Evolutionary conservation across 2,113 vertebrate species (phyloP), one percentile per base, ranked within the genome.

Genomic region (Gopherus flavomarginatus): DNA sequence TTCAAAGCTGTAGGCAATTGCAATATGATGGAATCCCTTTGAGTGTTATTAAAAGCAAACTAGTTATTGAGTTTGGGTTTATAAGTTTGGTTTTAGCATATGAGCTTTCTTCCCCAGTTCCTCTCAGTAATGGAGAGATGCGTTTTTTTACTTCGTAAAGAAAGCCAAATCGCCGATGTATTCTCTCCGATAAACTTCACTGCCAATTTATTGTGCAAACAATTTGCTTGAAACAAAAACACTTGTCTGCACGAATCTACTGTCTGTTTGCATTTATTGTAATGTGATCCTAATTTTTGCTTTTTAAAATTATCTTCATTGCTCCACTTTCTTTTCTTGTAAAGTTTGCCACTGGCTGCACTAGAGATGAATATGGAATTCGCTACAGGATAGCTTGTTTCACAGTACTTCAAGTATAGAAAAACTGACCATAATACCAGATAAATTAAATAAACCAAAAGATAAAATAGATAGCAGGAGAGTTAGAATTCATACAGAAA

Each of bases 361-460:
- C 54, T 3, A 79, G 81, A 86, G 90, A 90, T 84, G 83, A 93
- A 89, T 27, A 6, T 2, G 47, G 75, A 94, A 95, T 91, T 90
- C 81, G 69, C 83, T 87, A 52, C 96, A 96, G 91, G 91, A 95
- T 94, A 95, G 95, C 62, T 88, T 27, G 86, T 92, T 97, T 97
- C 97, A 97, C 96, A 97, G 97, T 96, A 95, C 92, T 97, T 62
- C 86, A 89, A 38, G 14, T 44, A 6, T 6, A 89, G 95, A 50
- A 94, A 96, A 96, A 93, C 87, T 94, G 94, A 95, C 93, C 95
- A 87, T 11, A 94, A 86, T 35, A 97, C 93, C 56, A 90, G 94
- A 95, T 93, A 96, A 97, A 86, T 97, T 92, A 97, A 97, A 96
- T 83, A 92, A 96, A 96, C 72, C 69, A 91, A 92, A 93, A 89